Evolutionary conservation across 1,140 invertebrate genomes (phyloP).

Genomic region (Parasteatoda tepidariorum): DNA sequence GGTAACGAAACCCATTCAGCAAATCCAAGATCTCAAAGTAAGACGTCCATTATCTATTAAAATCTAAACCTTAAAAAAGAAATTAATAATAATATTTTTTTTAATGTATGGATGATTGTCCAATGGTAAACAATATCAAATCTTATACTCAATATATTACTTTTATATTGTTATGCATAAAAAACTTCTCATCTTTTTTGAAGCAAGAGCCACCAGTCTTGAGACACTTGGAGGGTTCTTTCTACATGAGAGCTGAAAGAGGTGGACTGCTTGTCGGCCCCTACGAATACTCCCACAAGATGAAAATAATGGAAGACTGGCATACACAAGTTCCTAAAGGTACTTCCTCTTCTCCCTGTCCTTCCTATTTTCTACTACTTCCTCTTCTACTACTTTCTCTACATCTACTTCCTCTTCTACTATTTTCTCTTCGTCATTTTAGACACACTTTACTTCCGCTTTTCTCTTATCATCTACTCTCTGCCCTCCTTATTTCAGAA

Average conservation of each 20-base stretch:
- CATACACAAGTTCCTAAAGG: slow-evolving; percentile 67
- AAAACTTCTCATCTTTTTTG: slow-evolving; percentile 1
- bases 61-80: background rate
- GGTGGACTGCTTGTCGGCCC: slow-evolving; percentile 69
- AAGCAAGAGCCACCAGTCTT: slow-evolving; percentile 69
- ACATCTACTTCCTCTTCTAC: background rate
- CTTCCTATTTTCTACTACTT: background rate
- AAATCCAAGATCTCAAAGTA: slow-evolving; percentile 66
- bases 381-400: background rate
- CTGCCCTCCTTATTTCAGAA: no score
- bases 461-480: no score
- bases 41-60: background rate
- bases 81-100: background rate
- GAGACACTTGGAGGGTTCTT: slow-evolving; percentile 70
- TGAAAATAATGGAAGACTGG: slow-evolving; percentile 69
- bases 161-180: no score
- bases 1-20: slow-evolving; percentile 67
- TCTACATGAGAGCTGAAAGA: slow-evolving; percentile 69
- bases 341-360: slow-evolving; percentile 49
- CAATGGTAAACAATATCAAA: no score
- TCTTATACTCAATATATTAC: no score
- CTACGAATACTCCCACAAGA: slow-evolving; percentile 68
- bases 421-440: background rate
- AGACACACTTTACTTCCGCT: background rate
- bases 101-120: no score